These are phyloP conservation scores for Eulemur coronatus DNA, from an alignment of 2,797 vertebrate genomes.

Conservation along the genomic window DNA sequence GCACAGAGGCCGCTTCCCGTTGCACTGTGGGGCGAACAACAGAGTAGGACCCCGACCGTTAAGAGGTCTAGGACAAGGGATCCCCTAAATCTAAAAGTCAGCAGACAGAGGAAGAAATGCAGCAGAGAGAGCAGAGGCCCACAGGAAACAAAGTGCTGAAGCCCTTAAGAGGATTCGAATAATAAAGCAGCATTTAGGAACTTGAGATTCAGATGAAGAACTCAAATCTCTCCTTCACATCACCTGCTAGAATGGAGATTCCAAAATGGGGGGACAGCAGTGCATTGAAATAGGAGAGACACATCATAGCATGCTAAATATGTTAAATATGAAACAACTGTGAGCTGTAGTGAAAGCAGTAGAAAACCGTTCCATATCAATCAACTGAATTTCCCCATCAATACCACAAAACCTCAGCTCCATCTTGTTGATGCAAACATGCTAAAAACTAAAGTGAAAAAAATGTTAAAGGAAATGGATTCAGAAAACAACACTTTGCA, in stretches of 20 bases:
- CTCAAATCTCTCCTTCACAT: not conserved
- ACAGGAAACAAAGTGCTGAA: not conserved
- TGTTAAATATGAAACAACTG: not conserved
- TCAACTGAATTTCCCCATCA: not conserved
- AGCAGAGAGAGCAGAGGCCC: not conserved
- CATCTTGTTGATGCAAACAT: not conserved
- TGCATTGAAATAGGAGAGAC: not conserved
- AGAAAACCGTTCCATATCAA: not conserved
- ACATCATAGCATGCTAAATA: not conserved
- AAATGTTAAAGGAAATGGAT: not conserved
- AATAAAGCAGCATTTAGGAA: not conserved
- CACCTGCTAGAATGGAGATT: not conserved
- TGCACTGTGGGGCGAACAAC: not conserved
- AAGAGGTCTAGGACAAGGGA: not conserved
- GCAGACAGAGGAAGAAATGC: not conserved
- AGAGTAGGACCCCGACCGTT: not conserved
- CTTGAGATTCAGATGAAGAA: not conserved
- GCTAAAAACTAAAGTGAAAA: not conserved
- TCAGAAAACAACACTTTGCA: not conserved
- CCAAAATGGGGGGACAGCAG: not conserved
- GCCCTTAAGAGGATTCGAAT: not conserved
- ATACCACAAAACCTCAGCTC: not conserved
- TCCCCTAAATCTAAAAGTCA: too few relatives aligned
- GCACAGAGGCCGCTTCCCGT: fast-evolving
- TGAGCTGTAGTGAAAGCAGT: not conserved